Conservation (phyloP, 1,140 invertebrate genomes). For the Macrosteles quadrilineatus region DNA sequence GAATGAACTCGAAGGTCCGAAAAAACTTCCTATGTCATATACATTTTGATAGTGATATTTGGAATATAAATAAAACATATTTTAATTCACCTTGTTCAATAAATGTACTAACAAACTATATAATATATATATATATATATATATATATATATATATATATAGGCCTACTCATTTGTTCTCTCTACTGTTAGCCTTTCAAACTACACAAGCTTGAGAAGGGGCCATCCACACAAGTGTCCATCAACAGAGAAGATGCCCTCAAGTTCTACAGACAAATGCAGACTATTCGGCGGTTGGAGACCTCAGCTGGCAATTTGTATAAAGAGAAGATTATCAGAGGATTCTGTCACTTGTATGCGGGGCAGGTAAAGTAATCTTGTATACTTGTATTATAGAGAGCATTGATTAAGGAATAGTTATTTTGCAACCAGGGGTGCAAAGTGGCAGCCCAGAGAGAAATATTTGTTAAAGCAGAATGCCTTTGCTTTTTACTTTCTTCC, state of each 20-base stretch:
- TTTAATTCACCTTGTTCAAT: too few relatives aligned
- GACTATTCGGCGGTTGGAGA: slow-evolving; percentile 68
- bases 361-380: slow-evolving; percentile 59
- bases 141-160: too few relatives aligned
- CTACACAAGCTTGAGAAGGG: slow-evolving; percentile 85
- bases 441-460: background rate
- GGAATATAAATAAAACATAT: too few relatives aligned
- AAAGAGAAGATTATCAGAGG: slow-evolving; percentile 76
- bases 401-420: background rate
- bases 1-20: too few relatives aligned
- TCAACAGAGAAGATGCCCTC: slow-evolving; percentile 65
- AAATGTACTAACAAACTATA: too few relatives aligned
- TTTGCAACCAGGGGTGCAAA: background rate
- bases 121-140: too few relatives aligned
- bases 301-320: slow-evolving; percentile 68
- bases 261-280: slow-evolving; percentile 65
- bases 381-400: background rate
- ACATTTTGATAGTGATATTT: too few relatives aligned
- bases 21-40: too few relatives aligned
- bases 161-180: background rate
- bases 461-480: background rate
- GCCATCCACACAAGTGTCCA: slow-evolving; percentile 62
- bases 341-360: slow-evolving; percentile 82
- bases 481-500: too few relatives aligned
- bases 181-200: slow-evolving; percentile 67